Conservation (phyloP, 2,113 vertebrate genomes). For the Passer domesticus region DNA sequence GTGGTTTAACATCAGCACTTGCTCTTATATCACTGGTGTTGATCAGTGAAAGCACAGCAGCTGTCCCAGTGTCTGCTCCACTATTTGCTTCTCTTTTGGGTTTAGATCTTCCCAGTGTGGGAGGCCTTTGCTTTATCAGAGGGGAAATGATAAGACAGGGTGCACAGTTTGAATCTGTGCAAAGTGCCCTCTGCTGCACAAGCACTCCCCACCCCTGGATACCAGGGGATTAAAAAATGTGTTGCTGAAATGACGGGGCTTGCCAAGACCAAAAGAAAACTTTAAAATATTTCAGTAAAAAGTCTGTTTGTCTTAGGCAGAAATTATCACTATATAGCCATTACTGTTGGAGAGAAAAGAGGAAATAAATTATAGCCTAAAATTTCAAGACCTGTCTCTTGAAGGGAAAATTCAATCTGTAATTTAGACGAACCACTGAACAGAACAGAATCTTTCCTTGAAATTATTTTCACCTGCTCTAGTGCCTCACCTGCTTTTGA, state of each 20-base stretch:
- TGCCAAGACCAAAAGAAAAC: background rate
- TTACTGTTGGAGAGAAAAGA: background rate
- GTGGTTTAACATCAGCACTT: background rate
- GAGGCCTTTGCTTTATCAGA: background rate
- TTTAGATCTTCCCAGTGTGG: background rate
- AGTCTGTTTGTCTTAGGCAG: background rate
- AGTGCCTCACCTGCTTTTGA: slow-evolving; percentile 8
- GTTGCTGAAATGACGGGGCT: background rate
- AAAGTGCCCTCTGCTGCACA: background rate
- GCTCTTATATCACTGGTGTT: background rate
- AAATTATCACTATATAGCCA: background rate
- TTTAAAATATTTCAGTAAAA: background rate
- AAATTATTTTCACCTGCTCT: slow-evolving; percentile 30
- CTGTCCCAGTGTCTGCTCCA: background rate
- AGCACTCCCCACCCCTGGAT: background rate
- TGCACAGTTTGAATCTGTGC: background rate
- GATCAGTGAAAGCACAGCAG: background rate
- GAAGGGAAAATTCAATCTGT: background rate
- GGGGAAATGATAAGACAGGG: background rate
- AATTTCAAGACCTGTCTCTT: background rate
- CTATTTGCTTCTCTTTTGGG: background rate
- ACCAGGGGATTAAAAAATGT: background rate
- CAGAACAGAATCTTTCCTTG: slow-evolving; percentile 22
- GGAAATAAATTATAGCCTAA: background rate
- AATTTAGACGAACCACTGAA: slow-evolving; percentile 38